Conservation (phyloP, 2,888 invertebrate species). For the Rhabditoides inermis region DNA sequence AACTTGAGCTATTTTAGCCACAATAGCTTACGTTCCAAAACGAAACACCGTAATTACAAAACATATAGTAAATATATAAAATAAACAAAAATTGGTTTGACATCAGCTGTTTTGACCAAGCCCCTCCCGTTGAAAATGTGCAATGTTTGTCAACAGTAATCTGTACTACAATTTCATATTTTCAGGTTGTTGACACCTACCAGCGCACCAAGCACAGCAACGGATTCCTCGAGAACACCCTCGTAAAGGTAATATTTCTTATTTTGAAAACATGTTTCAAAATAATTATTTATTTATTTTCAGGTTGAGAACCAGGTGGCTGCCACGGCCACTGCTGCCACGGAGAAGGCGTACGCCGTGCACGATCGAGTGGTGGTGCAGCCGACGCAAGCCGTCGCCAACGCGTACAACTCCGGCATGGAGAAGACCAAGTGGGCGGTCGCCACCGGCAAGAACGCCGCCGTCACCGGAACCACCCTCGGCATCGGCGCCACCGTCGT, state of each 20-base stretch:
- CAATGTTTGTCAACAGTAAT: too few relatives aligned
- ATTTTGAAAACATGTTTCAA: too few relatives aligned
- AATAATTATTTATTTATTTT: too few relatives aligned
- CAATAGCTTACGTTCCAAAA: too few relatives aligned
- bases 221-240: slow-evolving; percentile 1
- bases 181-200: slow-evolving; percentile 10
- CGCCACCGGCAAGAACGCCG: slow-evolving; percentile 17
- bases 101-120: too few relatives aligned
- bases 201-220: slow-evolving; percentile 6
- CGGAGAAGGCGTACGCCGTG: slow-evolving; percentile 16
- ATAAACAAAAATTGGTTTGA: too few relatives aligned
- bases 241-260: too few relatives aligned
- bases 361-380: slow-evolving; percentile 20
- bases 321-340: slow-evolving; percentile 10
- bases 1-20: too few relatives aligned
- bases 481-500: slow-evolving; percentile 29
- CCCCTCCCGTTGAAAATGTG: too few relatives aligned
- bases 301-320: slow-evolving; percentile 14
- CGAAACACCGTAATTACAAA: too few relatives aligned
- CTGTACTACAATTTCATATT: background rate
- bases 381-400: slow-evolving; percentile 15
- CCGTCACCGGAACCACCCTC: slow-evolving; percentile 20
- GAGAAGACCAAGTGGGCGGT: slow-evolving; percentile 16
- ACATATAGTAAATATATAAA: too few relatives aligned
- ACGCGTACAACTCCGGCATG: slow-evolving; percentile 12